Percentiles rank a stretch among this genome's conserved stretches.
Conservation (phyloP, 2,797 vertebrate genomes). For the Enteromius unitaeniatus region DNA sequence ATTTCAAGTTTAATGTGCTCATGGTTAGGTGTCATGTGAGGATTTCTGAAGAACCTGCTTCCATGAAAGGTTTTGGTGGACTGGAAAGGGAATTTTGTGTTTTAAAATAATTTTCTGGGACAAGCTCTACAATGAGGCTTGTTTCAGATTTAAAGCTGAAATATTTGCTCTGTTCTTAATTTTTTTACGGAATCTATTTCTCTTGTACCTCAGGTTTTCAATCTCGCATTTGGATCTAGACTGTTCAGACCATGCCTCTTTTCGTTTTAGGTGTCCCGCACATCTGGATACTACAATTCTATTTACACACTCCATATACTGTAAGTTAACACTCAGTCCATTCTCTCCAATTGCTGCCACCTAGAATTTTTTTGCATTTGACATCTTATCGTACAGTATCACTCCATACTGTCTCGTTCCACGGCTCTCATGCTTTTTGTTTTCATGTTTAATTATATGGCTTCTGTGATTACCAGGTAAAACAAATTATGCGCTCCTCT, state of each 20-base stretch:
- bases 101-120: no score
- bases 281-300: background rate
- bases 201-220: background rate
- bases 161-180: conserved; percentile 7
- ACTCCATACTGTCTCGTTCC: conserved; percentile 8
- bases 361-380: conserved; percentile 9
- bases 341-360: background rate
- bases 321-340: background rate
- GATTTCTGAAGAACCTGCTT: background rate
- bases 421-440: conserved; percentile 55
- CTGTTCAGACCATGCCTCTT: background rate
- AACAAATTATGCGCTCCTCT: conserved; percentile 76
- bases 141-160: conserved; percentile 10
- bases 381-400: background rate
- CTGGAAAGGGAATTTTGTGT: background rate
- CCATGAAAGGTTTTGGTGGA: background rate
- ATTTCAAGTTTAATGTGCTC: background rate
- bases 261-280: background rate
- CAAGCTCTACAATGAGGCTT: background rate
- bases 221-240: background rate
- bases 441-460: conserved; percentile 75
- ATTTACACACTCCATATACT: background rate
- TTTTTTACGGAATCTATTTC: conserved; percentile 16
- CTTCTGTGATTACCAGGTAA: conserved; percentile 77
- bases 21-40: background rate